Evolutionary conservation across 2,797 vertebrate genomes (phyloP).

Genomic region (Melanotaenia pygmaea): DNA sequence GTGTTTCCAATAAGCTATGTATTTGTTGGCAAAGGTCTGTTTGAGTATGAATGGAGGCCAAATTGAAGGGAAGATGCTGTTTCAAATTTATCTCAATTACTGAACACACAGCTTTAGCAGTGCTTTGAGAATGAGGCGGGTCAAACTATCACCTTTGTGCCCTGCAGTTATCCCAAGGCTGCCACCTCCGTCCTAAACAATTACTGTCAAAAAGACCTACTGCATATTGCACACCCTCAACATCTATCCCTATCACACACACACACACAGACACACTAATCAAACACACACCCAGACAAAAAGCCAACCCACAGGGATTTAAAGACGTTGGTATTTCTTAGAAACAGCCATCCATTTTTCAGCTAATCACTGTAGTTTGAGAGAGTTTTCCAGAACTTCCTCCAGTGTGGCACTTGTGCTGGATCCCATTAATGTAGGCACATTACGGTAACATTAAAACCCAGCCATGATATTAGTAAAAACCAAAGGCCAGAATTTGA

Average conservation of each 20-base stretch:
- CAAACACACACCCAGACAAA: constrained; percentile 27
- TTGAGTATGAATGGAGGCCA: constrained; percentile 26
- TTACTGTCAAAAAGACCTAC: constrained; percentile 58
- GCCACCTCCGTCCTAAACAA: constrained; percentile 57
- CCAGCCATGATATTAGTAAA: constrained; percentile 17
- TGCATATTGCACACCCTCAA: constrained; percentile 17
- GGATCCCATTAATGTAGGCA: constrained; percentile 36
- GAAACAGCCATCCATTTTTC: constrained; percentile 31
- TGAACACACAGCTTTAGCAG: constrained; percentile 24
- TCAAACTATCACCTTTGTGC: constrained; percentile 68
- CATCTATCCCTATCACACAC: constrained; percentile 4
- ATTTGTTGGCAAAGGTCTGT: constrained; percentile 5
- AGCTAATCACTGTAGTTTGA: background rate
- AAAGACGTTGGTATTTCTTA: constrained; percentile 29
- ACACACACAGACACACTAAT: constrained; percentile 10
- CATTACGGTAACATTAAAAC: constrained; percentile 36
- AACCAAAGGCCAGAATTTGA: constrained; percentile 43
- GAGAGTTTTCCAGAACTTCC: constrained; percentile 43
- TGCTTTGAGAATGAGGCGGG: constrained; percentile 42
- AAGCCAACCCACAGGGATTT: constrained; percentile 13
- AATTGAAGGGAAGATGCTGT: constrained; percentile 27
- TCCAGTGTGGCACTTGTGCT: constrained; percentile 29
- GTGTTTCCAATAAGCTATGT: constrained; percentile 8
- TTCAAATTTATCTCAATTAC: constrained; percentile 46
- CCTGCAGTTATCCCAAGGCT: constrained; percentile 56